A percentile compares a stretch with the other conserved stretches of the same genome.
Evolutionary conservation across 2,113 vertebrate genomes (phyloP).

Genomic region (Proteles cristata): DNA sequence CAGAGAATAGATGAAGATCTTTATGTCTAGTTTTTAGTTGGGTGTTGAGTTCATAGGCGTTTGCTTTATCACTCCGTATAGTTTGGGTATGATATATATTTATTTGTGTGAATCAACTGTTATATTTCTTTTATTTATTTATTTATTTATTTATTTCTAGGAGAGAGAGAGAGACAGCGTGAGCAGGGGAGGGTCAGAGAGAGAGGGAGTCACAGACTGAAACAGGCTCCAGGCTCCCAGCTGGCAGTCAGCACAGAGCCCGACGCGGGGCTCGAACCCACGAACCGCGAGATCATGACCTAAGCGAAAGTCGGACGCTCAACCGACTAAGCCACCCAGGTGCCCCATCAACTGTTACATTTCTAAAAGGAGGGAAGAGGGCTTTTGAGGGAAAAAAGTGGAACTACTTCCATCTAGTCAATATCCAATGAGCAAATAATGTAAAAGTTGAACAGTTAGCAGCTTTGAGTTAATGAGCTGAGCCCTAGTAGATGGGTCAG

Average conservation of each 20-base stretch:
- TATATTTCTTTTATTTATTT: no score
- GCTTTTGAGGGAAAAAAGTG: not conserved
- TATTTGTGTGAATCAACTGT: not conserved
- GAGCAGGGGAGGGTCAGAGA: no score
- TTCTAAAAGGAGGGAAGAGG: not conserved
- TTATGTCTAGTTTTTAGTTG: not conserved
- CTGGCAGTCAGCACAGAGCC: no score
- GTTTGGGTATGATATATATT: not conserved
- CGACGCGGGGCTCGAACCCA: no score
- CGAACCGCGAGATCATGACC: no score
- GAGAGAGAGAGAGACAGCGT: no score
- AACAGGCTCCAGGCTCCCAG: no score
- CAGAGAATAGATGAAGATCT: not conserved
- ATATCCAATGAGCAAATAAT: not conserved
- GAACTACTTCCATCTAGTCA: not conserved
- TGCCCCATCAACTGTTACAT: not conserved
- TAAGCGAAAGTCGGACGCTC: no score
- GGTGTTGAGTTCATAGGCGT: not conserved
- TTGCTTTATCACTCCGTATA: not conserved
- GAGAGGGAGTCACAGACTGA: no score
- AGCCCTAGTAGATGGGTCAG: not conserved
- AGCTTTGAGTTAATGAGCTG: slow-evolving; percentile 20
- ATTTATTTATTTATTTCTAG: no score
- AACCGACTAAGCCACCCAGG: no score
- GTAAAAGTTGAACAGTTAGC: not conserved